Conservation (phyloP, 2,888 invertebrate species). For the Polyploca ridens region DNA sequence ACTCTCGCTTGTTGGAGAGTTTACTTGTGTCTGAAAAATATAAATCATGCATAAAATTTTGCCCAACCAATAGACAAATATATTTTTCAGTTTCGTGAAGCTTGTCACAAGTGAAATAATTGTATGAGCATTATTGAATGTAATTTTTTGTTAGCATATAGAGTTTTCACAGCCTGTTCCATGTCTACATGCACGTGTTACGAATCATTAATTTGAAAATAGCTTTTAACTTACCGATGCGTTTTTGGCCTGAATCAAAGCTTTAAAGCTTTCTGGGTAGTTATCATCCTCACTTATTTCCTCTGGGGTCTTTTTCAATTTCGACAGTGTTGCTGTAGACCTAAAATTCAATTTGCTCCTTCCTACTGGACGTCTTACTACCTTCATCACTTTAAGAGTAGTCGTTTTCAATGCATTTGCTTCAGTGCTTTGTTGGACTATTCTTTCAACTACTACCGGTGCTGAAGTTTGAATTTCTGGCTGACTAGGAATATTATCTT, state of each 20-base stretch:
- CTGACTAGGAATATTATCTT: constrained; percentile 68
- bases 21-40: constrained; percentile 75
- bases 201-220: constrained; percentile 11
- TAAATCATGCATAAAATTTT: constrained; percentile 17
- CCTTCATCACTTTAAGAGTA: constrained; percentile 59
- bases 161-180: neutral
- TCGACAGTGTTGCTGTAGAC: constrained; percentile 42
- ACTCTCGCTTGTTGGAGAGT: constrained; percentile 76
- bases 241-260: constrained; percentile 86
- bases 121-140: neutral
- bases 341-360: constrained; percentile 56
- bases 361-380: constrained; percentile 61
- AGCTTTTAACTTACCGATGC: constrained; percentile 67
- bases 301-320: constrained; percentile 55
- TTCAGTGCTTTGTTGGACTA: constrained; percentile 59
- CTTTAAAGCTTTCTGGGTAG: constrained; percentile 87
- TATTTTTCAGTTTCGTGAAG: neutral
- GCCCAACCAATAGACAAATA: neutral
- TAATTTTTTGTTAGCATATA: neutral
- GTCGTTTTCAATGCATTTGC: constrained; percentile 51
- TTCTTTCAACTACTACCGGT: constrained; percentile 48
- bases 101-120: neutral
- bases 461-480: constrained; percentile 49
- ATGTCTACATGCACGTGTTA: constrained; percentile 1
- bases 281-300: constrained; percentile 87